Conservation (phyloP, 2,113 vertebrate genomes). For the Argyrosomus japonicus region DNA sequence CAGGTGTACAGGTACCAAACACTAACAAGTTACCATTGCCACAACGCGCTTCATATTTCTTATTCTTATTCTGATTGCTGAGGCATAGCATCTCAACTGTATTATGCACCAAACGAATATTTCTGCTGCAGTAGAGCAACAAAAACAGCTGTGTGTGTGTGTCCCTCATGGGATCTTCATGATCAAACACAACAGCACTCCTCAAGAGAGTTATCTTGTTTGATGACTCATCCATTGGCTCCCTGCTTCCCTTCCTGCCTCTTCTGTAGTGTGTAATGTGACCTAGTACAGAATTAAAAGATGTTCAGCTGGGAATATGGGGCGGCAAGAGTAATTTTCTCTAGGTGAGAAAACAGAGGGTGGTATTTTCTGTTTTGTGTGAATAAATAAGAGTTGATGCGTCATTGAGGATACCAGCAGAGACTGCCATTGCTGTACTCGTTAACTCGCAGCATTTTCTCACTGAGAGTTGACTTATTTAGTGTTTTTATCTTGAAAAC, state of each 20-base stretch:
- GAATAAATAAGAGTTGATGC: slow-evolving; percentile 22
- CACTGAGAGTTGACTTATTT: not conserved
- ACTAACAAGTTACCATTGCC: no score
- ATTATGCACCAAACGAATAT: slow-evolving; percentile 40
- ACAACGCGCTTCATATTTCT: not conserved
- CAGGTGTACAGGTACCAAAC: no score
- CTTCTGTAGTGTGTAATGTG: slow-evolving; percentile 40
- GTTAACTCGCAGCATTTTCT: slow-evolving; percentile 6
- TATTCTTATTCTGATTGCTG: slow-evolving; percentile 1
- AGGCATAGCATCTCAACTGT: not conserved
- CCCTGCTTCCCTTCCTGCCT: slow-evolving; percentile 9
- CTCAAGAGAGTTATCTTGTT: slow-evolving; percentile 55
- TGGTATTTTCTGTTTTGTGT: slow-evolving; percentile 1
- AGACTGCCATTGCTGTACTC: not conserved
- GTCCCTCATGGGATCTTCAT: slow-evolving; percentile 48
- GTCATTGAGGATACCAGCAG: not conserved
- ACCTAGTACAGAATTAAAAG: slow-evolving; percentile 45
- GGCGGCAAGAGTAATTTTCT: slow-evolving; percentile 2
- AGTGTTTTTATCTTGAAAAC: slow-evolving; percentile 6
- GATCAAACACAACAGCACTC: slow-evolving; percentile 67
- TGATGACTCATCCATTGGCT: slow-evolving; percentile 65
- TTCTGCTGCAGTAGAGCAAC: slow-evolving; percentile 26
- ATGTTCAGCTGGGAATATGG: slow-evolving; percentile 33
- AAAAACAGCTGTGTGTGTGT: slow-evolving; percentile 29
- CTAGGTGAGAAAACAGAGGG: slow-evolving; percentile 11